These are phyloP conservation scores for Eutrigla gurnardus DNA, from an alignment of 2,797 vertebrate genomes.

Conservation along the genomic window DNA sequence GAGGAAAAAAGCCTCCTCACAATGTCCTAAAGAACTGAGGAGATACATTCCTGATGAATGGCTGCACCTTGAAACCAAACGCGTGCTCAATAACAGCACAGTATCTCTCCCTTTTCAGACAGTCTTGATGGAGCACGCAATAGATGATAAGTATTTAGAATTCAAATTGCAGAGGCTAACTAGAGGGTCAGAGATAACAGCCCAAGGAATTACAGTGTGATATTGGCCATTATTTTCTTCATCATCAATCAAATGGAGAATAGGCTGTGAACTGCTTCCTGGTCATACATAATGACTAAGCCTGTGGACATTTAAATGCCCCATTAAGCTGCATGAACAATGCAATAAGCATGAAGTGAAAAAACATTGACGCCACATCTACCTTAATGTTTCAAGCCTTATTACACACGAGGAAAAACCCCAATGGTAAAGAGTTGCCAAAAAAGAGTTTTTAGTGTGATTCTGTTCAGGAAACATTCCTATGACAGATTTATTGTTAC, in stretches of 20 bases:
- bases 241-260: constrained; percentile 58
- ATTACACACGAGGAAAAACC: neutral
- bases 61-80: constrained; percentile 19
- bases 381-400: constrained; percentile 3
- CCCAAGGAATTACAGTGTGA: constrained; percentile 57
- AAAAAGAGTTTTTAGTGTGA: no score
- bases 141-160: constrained; percentile 41
- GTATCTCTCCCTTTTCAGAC: neutral
- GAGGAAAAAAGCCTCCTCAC: neutral
- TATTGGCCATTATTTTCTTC: constrained; percentile 62
- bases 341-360: constrained; percentile 33
- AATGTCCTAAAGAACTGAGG: neutral
- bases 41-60: constrained; percentile 22
- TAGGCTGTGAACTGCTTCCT: constrained; percentile 47
- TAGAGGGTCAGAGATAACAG: constrained; percentile 45
- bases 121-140: neutral
- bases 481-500: no score
- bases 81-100: constrained; percentile 27
- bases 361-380: constrained; percentile 37
- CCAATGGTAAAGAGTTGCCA: no score
- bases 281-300: constrained; percentile 60
- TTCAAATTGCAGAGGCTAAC: constrained; percentile 43
- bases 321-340: constrained; percentile 64
- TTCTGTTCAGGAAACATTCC: no score
- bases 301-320: constrained; percentile 47